Evolutionary conservation across 2,113 vertebrate species (phyloP).

Genomic region (Sinocyclocheilus grahami): DNA sequence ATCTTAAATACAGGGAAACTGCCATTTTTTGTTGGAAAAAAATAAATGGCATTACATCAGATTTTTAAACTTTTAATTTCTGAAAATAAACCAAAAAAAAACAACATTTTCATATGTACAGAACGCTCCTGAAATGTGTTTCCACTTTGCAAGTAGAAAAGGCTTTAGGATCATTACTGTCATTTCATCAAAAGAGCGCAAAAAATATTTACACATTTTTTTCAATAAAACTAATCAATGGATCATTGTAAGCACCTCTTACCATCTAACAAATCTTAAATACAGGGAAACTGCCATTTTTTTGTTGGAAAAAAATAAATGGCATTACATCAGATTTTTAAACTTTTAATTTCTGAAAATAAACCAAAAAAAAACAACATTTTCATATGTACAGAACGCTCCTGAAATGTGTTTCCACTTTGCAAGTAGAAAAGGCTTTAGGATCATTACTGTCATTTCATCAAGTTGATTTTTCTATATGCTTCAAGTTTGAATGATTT

Average conservation of each 20-base stretch:
- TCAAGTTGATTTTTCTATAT: conserved; percentile 74
- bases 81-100: conserved; percentile 51
- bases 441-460: conserved; percentile 75
- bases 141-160: conserved; percentile 77
- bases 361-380: conserved; percentile 37
- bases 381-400: conserved; percentile 77
- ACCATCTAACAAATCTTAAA: conserved; percentile 81
- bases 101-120: conserved; percentile 70
- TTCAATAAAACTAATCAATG: conserved; percentile 86
- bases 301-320: conserved; percentile 73
- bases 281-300: conserved; percentile 77
- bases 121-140: conserved; percentile 79
- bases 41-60: conserved; percentile 77
- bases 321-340: conserved; percentile 75
- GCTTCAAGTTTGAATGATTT: conserved; percentile 76
- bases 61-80: conserved; percentile 63
- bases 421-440: conserved; percentile 77
- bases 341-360: conserved; percentile 60
- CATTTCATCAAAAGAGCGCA: conserved; percentile 78
- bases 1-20: conserved; percentile 81
- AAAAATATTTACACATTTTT: conserved; percentile 87
- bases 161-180: conserved; percentile 77
- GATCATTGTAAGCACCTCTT: conserved; percentile 87
- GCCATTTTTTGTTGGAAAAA: conserved; percentile 71
- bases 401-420: conserved; percentile 79